phyloP scores from a whole-genome alignment of 2,113 vertebrate species.

The Oxyura jamaicensis region DNA sequence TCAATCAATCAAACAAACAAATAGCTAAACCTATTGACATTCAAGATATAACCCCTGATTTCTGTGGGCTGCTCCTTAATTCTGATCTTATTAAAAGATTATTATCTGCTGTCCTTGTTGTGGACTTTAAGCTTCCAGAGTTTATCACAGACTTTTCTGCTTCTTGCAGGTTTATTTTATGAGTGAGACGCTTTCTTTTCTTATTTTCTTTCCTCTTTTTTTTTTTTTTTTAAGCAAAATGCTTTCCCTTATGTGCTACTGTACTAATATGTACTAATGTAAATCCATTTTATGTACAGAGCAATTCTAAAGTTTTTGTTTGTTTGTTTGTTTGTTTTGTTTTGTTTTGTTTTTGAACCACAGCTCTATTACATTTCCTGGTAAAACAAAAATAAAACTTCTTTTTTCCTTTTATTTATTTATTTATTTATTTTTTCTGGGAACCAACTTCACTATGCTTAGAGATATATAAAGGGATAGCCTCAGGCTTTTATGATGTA shows the following conservation, averaged over 20 bases:
- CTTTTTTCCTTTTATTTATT: too few species aligned
- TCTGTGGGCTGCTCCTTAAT: neutral
- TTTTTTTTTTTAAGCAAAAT: neutral
- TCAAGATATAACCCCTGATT: neutral
- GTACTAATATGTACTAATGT: neutral
- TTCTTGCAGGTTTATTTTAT: neutral
- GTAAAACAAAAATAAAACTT: constrained; percentile 19
- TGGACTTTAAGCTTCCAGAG: neutral
- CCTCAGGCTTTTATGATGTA: constrained; percentile 57
- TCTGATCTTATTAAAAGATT: neutral
- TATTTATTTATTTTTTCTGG: neutral
- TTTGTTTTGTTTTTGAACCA: neutral
- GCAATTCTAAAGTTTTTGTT: neutral
- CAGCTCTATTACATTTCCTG: neutral
- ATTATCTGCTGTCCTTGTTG: neutral
- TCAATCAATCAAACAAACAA: too few species aligned
- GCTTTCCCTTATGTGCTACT: neutral
- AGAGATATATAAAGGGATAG: constrained; percentile 42
- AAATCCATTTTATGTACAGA: neutral
- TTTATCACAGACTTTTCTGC: neutral
- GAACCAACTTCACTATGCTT: neutral
- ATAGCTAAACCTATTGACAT: neutral
- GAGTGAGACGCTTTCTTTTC: neutral
- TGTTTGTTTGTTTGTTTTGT: neutral
- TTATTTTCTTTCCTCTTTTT: neutral